phyloP scores from a whole-genome alignment of 1,140 invertebrate genomes.

The Laupala kohalensis region DNA sequence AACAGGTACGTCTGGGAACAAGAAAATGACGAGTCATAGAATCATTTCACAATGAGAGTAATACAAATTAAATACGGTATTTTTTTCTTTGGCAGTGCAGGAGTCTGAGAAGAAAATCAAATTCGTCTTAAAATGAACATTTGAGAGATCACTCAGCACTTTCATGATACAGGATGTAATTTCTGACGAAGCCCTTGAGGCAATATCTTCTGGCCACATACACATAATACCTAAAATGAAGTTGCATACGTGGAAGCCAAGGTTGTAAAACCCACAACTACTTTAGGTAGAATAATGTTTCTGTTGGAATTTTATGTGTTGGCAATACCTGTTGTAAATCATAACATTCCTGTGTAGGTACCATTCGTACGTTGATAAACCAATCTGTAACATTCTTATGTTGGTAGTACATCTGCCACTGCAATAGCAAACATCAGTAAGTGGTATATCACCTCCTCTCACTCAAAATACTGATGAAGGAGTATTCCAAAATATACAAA shows the following conservation, averaged over 20 bases:
- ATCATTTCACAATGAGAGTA: background rate
- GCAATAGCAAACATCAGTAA: no score
- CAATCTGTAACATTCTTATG: background rate
- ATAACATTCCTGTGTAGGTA: no score
- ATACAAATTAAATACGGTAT: background rate
- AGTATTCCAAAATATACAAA: background rate
- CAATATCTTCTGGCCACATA: no score
- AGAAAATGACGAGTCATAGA: background rate
- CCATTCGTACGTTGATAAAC: background rate
- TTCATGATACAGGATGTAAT: background rate
- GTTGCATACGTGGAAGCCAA: no score
- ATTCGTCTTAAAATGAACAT: background rate
- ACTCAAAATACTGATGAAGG: background rate
- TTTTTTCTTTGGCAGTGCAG: background rate
- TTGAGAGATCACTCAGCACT: no score
- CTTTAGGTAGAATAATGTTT: background rate
- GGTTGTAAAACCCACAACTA: background rate
- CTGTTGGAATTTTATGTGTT: no score
- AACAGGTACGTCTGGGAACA: no score
- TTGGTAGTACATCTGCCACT: no score
- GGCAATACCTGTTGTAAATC: no score
- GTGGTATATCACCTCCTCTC: background rate
- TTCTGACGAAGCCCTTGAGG: no score
- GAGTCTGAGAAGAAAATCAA: background rate
- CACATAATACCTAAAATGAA: no score